A percentile compares a stretch with the other conserved stretches of the same genome.
These are phyloP conservation scores for Trichosurus vulpecula DNA, from an alignment of 2,797 vertebrate genomes.

Conservation along the genomic window DNA sequence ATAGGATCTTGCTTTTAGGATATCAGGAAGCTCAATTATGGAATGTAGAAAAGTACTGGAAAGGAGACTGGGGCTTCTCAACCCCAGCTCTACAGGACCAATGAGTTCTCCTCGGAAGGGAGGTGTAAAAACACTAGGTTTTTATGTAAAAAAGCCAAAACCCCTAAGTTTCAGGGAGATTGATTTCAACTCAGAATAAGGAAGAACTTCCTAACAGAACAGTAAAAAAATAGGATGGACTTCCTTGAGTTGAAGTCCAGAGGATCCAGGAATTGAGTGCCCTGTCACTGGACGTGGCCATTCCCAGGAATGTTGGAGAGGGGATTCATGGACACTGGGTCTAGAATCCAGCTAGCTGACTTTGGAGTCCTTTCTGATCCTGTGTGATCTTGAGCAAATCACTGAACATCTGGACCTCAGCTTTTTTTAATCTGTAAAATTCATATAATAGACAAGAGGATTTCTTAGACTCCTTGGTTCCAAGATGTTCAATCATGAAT, in stretches of 20 bases:
- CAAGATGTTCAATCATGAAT: conserved; percentile 29
- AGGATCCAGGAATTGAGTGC: neutral
- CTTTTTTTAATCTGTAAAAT: neutral
- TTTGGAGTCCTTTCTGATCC: neutral
- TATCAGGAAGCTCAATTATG: neutral
- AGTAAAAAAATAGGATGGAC: neutral
- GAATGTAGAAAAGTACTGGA: neutral
- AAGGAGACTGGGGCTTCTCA: neutral
- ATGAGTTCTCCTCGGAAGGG: neutral
- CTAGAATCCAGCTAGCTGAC: neutral
- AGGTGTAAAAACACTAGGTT: neutral
- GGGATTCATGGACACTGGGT: neutral
- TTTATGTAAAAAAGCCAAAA: neutral
- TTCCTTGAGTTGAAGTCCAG: neutral
- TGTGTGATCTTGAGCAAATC: neutral
- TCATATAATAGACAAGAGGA: neutral
- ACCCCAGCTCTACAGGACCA: neutral
- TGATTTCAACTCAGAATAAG: neutral
- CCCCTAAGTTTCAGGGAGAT: neutral
- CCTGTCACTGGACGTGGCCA: neutral
- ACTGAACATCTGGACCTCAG: neutral
- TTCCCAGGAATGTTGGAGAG: neutral
- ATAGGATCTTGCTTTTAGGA: neutral
- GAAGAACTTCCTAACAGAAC: neutral
- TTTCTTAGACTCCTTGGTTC: neutral